Conservation (phyloP, 2,113 vertebrate genomes). For the Etheostoma spectabile region DNA sequence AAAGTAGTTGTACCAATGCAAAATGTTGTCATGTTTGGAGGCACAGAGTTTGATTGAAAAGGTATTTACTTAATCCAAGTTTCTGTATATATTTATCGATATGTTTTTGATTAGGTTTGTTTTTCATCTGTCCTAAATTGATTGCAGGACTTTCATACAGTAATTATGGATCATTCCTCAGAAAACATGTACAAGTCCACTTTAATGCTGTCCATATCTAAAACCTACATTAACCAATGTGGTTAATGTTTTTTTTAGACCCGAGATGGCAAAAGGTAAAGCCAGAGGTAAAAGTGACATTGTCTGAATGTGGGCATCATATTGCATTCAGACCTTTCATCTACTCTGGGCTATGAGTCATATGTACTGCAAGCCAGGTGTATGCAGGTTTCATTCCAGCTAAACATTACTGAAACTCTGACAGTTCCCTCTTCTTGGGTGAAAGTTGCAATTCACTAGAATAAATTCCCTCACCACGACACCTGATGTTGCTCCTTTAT, state of each 20-base stretch:
- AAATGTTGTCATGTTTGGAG: not conserved
- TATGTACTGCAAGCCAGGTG: not conserved
- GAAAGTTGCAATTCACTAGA: not conserved
- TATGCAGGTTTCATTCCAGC: not conserved
- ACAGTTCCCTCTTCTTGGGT: not conserved
- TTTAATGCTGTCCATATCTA: not conserved
- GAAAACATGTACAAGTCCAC: not conserved
- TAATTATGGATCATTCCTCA: not conserved
- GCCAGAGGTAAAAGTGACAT: not conserved
- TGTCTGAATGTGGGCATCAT: not conserved
- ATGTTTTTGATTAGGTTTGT: not conserved
- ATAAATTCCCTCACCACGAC: not conserved
- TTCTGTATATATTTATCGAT: not conserved
- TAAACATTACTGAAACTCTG: not conserved
- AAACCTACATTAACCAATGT: not conserved
- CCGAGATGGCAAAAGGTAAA: not conserved
- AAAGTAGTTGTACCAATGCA: not conserved
- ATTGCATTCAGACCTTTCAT: not conserved
- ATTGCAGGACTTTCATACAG: not conserved
- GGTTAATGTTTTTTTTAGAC: not conserved
- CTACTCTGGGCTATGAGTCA: not conserved
- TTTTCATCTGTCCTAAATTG: not conserved
- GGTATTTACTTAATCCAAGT: not conserved
- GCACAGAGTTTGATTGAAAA: not conserved
- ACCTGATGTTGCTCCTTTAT: not conserved